phyloP scores from a whole-genome alignment of 1,140 invertebrate species.

The Paraescarpia echinospica region DNA sequence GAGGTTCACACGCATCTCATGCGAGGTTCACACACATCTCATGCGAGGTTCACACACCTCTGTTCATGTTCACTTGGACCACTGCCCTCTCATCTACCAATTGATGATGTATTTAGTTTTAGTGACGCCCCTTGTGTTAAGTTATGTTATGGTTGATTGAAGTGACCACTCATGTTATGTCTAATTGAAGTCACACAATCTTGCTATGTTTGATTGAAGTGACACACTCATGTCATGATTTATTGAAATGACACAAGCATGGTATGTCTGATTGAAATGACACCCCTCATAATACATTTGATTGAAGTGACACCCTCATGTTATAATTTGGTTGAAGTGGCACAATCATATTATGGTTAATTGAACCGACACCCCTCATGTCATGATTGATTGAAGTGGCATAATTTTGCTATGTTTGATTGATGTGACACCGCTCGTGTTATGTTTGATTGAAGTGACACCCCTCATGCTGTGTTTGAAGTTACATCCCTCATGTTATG shows the following conservation, averaged over 20 bases:
- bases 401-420: no score
- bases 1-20: no score
- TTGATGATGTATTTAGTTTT: neutral
- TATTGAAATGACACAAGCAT: neutral
- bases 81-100: neutral
- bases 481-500: neutral
- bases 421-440: neutral
- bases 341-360: neutral
- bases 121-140: neutral
- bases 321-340: neutral
- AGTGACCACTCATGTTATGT: neutral
- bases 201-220: neutral
- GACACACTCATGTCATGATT: neutral
- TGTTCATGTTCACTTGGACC: no score
- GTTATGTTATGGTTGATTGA: neutral
- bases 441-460: constrained; percentile 1
- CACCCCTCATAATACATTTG: neutral
- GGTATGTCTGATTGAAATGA: neutral
- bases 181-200: neutral
- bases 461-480: neutral
- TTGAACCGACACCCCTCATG: neutral
- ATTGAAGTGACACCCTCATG: neutral
- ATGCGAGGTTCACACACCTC: no score
- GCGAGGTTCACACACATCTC: no score
- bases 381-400: neutral